Percentiles rank a stretch among this genome's conserved stretches.
Conservation (phyloP, 2,113 vertebrate genomes). For the Pelvicachromis taeniatus region DNA sequence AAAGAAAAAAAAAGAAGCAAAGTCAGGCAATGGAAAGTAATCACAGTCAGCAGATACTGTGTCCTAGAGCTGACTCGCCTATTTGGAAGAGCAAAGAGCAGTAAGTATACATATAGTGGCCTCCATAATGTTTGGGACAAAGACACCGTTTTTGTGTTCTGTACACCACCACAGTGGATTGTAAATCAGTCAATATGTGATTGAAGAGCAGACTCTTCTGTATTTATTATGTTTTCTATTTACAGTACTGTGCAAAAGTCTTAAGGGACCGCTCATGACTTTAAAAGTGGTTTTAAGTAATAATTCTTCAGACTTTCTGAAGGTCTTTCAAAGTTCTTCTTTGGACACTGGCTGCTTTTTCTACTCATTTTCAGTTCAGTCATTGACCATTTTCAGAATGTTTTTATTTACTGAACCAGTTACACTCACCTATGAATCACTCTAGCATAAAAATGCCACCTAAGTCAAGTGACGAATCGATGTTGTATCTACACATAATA, state of each 20-base stretch:
- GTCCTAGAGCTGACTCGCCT: not conserved
- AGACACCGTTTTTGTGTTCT: not conserved
- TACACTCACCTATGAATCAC: not conserved
- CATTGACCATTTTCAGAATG: not conserved
- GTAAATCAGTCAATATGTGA: not conserved
- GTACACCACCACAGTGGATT: not conserved
- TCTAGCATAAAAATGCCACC: not conserved
- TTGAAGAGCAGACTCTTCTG: not conserved
- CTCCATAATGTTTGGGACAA: not conserved
- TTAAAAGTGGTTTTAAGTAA: not conserved
- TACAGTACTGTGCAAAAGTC: not conserved
- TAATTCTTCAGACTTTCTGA: not conserved
- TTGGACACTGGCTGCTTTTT: not conserved
- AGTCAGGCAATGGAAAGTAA: not conserved
- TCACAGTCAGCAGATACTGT: not conserved
- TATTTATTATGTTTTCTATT: not conserved
- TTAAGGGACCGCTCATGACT: not conserved
- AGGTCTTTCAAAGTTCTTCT: not conserved
- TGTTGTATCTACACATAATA: not conserved
- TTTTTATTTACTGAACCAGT: not conserved
- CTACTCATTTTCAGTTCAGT: not conserved
- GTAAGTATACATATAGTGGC: not conserved
- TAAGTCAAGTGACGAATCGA: rapidly evolving
- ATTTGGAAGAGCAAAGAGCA: not conserved
- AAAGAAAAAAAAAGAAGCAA: not conserved